Conservation (phyloP, 1,140 invertebrate genomes). For the Heliothis virescens region DNA sequence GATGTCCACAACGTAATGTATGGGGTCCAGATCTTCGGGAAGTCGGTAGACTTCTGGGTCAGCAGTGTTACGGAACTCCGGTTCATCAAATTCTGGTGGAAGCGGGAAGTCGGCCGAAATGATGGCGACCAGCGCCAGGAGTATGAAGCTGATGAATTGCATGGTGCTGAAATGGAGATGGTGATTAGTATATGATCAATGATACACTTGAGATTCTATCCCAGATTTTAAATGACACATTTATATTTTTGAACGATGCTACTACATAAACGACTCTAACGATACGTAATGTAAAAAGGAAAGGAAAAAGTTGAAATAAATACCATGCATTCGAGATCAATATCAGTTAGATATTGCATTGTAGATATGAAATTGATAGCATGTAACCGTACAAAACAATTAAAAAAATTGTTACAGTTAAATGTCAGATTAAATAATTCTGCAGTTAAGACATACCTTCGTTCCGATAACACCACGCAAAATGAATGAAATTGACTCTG, state of each 20-base stretch:
- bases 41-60: slow-evolving; percentile 65
- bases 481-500: slow-evolving; percentile 6
- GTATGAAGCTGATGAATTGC: slow-evolving; percentile 57
- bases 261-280: no score
- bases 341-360: no score
- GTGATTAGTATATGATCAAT: background rate
- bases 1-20: slow-evolving; percentile 73
- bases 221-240: background rate
- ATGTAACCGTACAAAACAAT: background rate
- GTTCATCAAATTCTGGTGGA: slow-evolving; percentile 65
- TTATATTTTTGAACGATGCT: background rate
- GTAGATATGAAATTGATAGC: no score
- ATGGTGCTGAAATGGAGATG: slow-evolving; percentile 63
- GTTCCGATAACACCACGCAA: slow-evolving; percentile 43
- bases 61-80: slow-evolving; percentile 45
- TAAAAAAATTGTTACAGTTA: background rate
- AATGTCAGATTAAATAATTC: background rate
- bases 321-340: no score
- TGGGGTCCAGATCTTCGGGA: slow-evolving; percentile 76
- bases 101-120: slow-evolving; percentile 39
- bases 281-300: background rate
- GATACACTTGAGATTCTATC: no score
- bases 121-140: slow-evolving; percentile 54
- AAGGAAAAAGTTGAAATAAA: background rate
- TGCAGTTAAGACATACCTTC: slow-evolving; percentile 37